These are phyloP conservation scores for Bos javanicus DNA, from an alignment of 2,113 vertebrate species.

Conservation along the genomic window DNA sequence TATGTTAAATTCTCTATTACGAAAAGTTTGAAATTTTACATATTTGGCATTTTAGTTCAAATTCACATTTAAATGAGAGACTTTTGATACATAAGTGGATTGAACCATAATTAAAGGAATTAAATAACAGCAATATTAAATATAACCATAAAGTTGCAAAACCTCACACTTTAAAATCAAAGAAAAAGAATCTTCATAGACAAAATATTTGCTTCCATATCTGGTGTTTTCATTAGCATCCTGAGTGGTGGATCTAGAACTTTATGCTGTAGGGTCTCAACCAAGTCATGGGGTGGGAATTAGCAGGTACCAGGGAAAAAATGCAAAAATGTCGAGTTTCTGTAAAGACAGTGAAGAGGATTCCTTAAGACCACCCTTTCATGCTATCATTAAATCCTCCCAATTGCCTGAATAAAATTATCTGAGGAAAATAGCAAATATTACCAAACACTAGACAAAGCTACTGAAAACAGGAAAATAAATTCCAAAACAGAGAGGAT, in stretches of 20 bases:
- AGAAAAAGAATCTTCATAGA: not conserved
- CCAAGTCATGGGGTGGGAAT: fast-evolving
- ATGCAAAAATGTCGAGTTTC: not conserved
- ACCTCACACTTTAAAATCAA: not conserved
- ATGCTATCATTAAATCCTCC: not conserved
- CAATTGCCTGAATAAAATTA: not conserved
- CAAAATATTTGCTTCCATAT: not conserved
- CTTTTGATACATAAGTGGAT: not conserved
- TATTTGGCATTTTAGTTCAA: not conserved
- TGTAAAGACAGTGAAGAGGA: not conserved
- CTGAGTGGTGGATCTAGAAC: not conserved
- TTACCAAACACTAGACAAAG: not conserved
- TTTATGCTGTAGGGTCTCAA: not conserved
- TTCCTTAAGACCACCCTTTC: not conserved
- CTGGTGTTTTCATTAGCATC: not conserved
- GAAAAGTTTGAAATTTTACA: not conserved
- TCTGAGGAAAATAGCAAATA: not conserved
- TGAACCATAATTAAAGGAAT: not conserved
- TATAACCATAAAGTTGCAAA: not conserved
- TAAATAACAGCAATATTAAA: not conserved
- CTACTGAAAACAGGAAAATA: not conserved
- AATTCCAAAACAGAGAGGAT: not conserved
- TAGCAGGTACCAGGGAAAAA: not conserved
- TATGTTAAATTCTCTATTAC: not conserved
- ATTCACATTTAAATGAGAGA: not conserved